phyloP scores from a whole-genome alignment of 2,113 vertebrate genomes.

The Xyrauchen texanus region DNA sequence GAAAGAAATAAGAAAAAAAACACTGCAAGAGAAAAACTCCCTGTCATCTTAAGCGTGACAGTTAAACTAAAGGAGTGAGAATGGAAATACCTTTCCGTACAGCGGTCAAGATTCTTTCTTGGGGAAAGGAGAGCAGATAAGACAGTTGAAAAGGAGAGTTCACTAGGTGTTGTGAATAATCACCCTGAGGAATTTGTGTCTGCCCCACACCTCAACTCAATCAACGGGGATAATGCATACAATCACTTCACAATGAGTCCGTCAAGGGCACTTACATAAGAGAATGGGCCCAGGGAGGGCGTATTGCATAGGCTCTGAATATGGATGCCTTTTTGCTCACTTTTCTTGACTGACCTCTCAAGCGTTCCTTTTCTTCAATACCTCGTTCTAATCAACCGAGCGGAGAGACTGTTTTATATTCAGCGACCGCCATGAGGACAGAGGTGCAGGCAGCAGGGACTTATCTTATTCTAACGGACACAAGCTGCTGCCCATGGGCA shows the following conservation, averaged over 20 bases:
- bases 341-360: slow-evolving; percentile 26
- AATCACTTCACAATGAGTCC: slow-evolving; percentile 31
- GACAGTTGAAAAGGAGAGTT: slow-evolving; percentile 16
- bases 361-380: slow-evolving; percentile 15
- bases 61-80: neutral
- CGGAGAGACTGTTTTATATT: slow-evolving; percentile 24
- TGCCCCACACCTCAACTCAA: slow-evolving; percentile 37
- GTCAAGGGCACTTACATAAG: slow-evolving; percentile 49
- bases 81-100: neutral
- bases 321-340: slow-evolving; percentile 29
- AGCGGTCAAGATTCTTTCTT: slow-evolving; percentile 14
- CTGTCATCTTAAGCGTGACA: slow-evolving; percentile 5
- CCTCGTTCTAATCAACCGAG: slow-evolving; percentile 39
- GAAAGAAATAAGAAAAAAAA: too few species aligned
- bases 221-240: slow-evolving; percentile 52
- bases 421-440: neutral
- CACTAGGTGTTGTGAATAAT: slow-evolving; percentile 5
- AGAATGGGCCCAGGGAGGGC: slow-evolving; percentile 27
- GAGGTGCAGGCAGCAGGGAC: slow-evolving; percentile 21
- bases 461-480: slow-evolving; percentile 30
- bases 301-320: slow-evolving; percentile 23
- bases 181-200: slow-evolving; percentile 34
- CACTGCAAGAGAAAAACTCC: neutral
- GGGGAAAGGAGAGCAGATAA: too few species aligned
- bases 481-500: slow-evolving; percentile 43